Evolutionary conservation across 2,113 vertebrate genomes (phyloP).

Genomic region (Ammospiza nelsoni): DNA sequence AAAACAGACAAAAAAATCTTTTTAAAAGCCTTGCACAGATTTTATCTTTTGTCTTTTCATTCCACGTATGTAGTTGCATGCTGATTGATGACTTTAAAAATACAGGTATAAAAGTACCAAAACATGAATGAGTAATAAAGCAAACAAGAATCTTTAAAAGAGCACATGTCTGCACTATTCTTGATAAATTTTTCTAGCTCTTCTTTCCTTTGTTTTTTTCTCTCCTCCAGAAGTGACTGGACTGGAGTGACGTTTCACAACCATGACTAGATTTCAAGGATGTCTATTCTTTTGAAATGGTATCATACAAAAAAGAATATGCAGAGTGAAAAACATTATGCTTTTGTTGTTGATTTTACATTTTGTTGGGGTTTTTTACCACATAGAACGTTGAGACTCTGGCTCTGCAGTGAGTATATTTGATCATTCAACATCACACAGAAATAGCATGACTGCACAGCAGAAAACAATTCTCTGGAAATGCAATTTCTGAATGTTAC

Average conservation of each 20-base stretch:
- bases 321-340: neutral
- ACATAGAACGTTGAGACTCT: neutral
- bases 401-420: neutral
- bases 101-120: neutral
- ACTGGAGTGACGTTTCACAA: neutral
- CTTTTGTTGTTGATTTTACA: neutral
- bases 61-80: fast-evolving
- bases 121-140: neutral
- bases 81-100: neutral
- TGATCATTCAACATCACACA: neutral
- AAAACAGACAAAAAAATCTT: neutral
- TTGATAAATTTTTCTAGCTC: neutral
- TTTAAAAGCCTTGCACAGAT: neutral
- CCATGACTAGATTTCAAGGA: neutral
- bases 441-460: neutral
- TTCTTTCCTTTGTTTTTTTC: neutral
- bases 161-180: neutral
- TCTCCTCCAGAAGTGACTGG: neutral
- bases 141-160: neutral
- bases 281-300: neutral
- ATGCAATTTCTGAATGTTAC: neutral
- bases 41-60: neutral
- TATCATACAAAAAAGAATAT: neutral
- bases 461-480: neutral
- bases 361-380: neutral